Evolutionary conservation across 1,140 invertebrate genomes (phyloP).

Genomic region (Bombus turneri): DNA sequence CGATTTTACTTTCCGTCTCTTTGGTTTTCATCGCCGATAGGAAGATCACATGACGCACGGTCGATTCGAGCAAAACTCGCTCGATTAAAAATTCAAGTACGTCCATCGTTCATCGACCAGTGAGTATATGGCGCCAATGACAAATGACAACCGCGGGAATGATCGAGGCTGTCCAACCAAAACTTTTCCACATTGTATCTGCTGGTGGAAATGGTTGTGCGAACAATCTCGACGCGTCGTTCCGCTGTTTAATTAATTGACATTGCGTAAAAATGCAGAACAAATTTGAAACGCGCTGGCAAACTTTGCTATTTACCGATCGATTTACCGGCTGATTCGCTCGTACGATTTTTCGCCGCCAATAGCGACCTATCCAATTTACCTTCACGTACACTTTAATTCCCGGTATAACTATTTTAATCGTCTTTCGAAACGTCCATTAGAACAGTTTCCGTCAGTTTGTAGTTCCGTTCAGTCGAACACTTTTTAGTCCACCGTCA

Average conservation of each 20-base stretch:
- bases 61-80: background rate
- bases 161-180: background rate
- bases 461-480: too few species aligned
- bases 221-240: background rate
- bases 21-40: background rate
- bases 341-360: background rate
- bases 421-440: background rate
- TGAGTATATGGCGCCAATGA: background rate
- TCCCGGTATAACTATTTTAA: background rate
- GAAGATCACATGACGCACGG: too few species aligned
- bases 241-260: conserved; percentile 23
- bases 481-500: too few species aligned
- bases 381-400: background rate
- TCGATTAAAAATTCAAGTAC: conserved; percentile 8
- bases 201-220: background rate
- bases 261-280: background rate
- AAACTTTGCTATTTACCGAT: conserved; percentile 6
- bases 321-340: background rate
- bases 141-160: background rate
- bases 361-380: background rate
- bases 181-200: background rate
- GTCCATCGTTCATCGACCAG: background rate
- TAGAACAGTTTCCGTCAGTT: background rate
- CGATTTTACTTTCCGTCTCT: background rate
- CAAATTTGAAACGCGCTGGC: background rate